Evolutionary conservation across 2,797 vertebrate genomes (phyloP).

Genomic region (Salmo trutta): DNA sequence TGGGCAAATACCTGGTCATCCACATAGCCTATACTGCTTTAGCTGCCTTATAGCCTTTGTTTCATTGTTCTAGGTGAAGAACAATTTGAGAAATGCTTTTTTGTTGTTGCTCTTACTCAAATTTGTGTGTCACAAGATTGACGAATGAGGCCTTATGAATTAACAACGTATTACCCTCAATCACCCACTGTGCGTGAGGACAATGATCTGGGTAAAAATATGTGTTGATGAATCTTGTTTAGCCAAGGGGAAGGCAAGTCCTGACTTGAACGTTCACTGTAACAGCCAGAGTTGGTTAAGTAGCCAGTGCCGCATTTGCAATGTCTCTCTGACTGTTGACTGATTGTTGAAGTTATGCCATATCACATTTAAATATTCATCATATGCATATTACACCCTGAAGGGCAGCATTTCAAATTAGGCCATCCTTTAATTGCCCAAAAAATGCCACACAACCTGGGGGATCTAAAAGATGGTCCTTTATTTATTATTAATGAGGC

Average conservation of each 20-base stretch:
- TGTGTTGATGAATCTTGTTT: constrained; percentile 15
- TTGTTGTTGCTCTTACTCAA: not conserved
- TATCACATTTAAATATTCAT: constrained; percentile 78
- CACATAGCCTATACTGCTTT: too few species aligned
- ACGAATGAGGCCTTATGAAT: not conserved
- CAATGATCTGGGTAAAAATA: constrained; percentile 33
- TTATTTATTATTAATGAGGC: constrained; percentile 78
- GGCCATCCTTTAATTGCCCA: constrained; percentile 73
- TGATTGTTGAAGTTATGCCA: constrained; percentile 64
- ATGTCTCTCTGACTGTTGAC: constrained; percentile 56
- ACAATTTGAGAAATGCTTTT: not conserved
- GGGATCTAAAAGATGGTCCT: constrained; percentile 65
- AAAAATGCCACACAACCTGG: constrained; percentile 71
- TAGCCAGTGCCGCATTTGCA: constrained; percentile 50
- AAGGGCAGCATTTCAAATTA: constrained; percentile 75
- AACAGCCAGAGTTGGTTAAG: constrained; percentile 59
- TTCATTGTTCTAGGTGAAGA: not conserved
- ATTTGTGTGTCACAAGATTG: not conserved
- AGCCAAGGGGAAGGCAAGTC: constrained; percentile 44
- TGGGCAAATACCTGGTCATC: not conserved
- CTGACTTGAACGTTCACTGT: constrained; percentile 53
- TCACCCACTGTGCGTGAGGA: constrained; percentile 15
- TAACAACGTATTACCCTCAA: not conserved
- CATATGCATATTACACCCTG: constrained; percentile 71
- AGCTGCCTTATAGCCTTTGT: not conserved